phyloP scores from a whole-genome alignment of 2,113 vertebrate genomes.

The Leucoraja erinaceus region DNA sequence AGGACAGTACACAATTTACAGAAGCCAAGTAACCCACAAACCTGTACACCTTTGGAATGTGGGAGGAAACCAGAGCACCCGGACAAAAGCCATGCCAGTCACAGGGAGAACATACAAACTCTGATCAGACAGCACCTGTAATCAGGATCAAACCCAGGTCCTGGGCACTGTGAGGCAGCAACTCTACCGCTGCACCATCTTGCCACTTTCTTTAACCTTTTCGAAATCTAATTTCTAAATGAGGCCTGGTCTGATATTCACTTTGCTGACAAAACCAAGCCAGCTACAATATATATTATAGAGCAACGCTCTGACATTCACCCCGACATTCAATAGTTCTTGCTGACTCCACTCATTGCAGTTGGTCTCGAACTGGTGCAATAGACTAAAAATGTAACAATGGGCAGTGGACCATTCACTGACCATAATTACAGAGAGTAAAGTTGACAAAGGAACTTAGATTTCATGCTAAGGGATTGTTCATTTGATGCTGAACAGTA shows the following conservation, averaged over 20 bases:
- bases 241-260: neutral
- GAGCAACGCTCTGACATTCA: too few species aligned
- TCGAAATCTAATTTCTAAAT: neutral
- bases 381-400: neutral
- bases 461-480: neutral
- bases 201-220: neutral
- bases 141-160: too few species aligned
- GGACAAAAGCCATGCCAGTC: too few species aligned
- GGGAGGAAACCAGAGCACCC: too few species aligned
- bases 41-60: too few species aligned
- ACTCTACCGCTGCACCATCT: too few species aligned
- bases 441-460: neutral
- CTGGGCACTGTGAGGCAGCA: too few species aligned
- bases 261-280: neutral
- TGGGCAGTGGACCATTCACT: neutral
- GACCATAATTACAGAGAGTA: neutral
- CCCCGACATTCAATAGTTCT: neutral
- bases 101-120: too few species aligned
- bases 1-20: too few species aligned
- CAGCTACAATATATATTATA: neutral
- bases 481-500: neutral
- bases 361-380: neutral
- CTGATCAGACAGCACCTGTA: too few species aligned
- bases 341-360: neutral
- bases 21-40: too few species aligned